A percentile compares a stretch with the other conserved stretches of the same genome.
Evolutionary conservation across 2,113 vertebrate species (phyloP).

Genomic region (Scartelaos histophorus): DNA sequence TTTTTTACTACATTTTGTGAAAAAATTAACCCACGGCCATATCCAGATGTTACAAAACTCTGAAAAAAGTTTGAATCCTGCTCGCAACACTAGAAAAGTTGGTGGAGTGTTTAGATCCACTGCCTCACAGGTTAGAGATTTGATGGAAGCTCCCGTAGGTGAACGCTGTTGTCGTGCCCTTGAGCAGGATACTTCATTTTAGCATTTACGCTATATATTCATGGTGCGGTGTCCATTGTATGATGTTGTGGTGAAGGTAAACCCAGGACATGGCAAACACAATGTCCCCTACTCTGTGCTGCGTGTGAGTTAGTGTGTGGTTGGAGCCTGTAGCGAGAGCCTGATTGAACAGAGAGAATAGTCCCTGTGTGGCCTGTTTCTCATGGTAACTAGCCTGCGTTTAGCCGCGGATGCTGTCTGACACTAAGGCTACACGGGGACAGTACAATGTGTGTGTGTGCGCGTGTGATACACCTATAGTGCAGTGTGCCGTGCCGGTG

Average conservation of each 20-base stretch:
- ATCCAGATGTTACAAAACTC: neutral
- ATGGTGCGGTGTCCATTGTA: neutral
- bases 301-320: slow-evolving; percentile 31
- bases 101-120: too few relatives aligned
- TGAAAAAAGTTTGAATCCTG: neutral
- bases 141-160: too few relatives aligned
- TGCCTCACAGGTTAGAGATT: too few relatives aligned
- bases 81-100: too few relatives aligned
- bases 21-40: neutral
- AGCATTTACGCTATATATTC: neutral
- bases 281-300: neutral
- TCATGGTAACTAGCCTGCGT: slow-evolving; percentile 54
- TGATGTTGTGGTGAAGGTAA: neutral
- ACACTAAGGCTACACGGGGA: slow-evolving; percentile 40
- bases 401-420: slow-evolving; percentile 40
- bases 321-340: slow-evolving; percentile 43
- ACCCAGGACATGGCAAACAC: neutral
- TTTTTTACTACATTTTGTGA: neutral
- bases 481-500: slow-evolving; percentile 21
- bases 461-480: slow-evolving; percentile 8
- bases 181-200: neutral
- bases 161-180: neutral
- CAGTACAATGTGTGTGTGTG: slow-evolving; percentile 11
- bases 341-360: slow-evolving; percentile 36
- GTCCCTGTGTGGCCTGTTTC: slow-evolving; percentile 62